Base-by-base conservation (phyloP, 64 coral and sea anemone species). In the Orbicella faveolata region DNA sequence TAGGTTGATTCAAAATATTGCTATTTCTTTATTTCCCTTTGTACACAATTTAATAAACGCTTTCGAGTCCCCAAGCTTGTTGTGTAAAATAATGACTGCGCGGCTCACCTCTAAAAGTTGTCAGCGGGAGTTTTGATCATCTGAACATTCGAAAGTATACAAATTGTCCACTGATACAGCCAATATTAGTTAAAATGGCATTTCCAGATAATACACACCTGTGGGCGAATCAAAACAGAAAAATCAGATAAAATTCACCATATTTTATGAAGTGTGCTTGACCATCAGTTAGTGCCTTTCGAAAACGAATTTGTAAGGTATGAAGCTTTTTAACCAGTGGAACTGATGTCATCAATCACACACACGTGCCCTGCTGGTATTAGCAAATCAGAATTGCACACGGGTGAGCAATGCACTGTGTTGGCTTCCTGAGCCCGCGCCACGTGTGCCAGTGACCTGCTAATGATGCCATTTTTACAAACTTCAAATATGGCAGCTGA, bases 371-470 rank as follows among this genome's bases (percentile, higher is more conserved):
- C 34, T 21, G 36, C 82, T 70, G 82, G 82, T 85, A 85, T 85
- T 72, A 85, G 65, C 82, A 85, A 85, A 85, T 85, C 82, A 85
- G 63, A 85, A 73, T 85, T 33, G 65, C 41, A 85, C 82, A 85
- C 82, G 82, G 19, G 11, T 69, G 63, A 68, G 4, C 36, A 85
- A 66, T 36, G 23, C 64, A 72, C 64, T 72, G 37, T 72, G 37
- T 17, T 73, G 82, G 82, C 63, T 84, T 48, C 15, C 2, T 36
- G 65, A 52, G 64, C 13, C 52, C 16, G 11, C 36, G 82, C 82
- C 82, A 85, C 82, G 82, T 85, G 21, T 72, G 37, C 12, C 64
- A 37, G 8, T 52, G 15, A 72, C 82, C 82, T 85, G 36, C 37
- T 10, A 10, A 85, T 48, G 52, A 85, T 52, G 34, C 73, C 82